A percentile compares a stretch with the other conserved stretches of the same genome.
Evolutionary conservation across 2,797 vertebrate genomes (phyloP).

Genomic region (Neosilurus hyrtlii): DNA sequence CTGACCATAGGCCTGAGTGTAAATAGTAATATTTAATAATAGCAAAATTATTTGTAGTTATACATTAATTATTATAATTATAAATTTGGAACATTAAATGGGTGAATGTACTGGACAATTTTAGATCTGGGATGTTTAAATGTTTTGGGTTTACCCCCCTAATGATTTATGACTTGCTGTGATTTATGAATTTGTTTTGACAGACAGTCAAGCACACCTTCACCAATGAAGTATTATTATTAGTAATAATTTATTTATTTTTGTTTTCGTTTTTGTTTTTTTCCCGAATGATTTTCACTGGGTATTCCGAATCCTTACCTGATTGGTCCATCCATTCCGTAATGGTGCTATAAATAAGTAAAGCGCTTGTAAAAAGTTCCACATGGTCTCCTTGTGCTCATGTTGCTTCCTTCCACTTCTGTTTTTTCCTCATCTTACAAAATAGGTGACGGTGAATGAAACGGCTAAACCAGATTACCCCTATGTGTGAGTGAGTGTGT

Average conservation of each 20-base stretch:
- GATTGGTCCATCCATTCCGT: neutral
- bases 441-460: neutral
- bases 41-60: no score
- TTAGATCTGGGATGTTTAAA: no score
- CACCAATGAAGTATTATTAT: neutral
- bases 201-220: neutral
- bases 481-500: neutral
- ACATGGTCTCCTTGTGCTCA: neutral
- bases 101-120: no score
- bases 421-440: neutral
- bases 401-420: neutral
- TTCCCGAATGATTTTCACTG: neutral
- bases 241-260: no score
- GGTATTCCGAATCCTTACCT: neutral
- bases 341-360: neutral
- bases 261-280: no score
- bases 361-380: neutral
- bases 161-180: neutral
- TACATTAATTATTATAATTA: no score
- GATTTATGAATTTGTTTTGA: conserved; percentile 16
- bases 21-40: no score
- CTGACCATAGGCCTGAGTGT: no score
- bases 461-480: neutral
- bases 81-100: no score
- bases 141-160: no score